These are phyloP conservation scores for Nasonia giraulti DNA, from an alignment of 1,140 invertebrate genomes.

Conservation along the genomic window DNA sequence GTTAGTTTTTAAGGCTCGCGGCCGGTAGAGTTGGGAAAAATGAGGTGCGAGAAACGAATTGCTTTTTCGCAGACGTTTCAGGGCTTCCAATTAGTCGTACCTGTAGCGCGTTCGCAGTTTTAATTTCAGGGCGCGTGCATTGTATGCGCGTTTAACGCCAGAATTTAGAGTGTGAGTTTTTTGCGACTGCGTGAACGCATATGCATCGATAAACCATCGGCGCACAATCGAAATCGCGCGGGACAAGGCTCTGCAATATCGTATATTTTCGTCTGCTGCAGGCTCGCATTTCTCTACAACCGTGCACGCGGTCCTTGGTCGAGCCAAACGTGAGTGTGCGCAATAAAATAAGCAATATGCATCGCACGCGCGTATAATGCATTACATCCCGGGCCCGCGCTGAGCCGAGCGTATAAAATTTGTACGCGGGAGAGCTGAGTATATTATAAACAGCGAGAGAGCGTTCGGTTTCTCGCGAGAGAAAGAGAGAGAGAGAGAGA, in stretches of 20 bases:
- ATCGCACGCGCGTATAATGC: conserved; percentile 58
- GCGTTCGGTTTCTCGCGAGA: not conserved
- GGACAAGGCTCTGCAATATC: not conserved
- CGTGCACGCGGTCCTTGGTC: not conserved
- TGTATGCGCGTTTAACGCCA: no score
- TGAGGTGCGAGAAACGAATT: not conserved
- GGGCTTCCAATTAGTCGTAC: no score
- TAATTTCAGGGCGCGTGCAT: no score
- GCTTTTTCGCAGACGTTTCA: not conserved
- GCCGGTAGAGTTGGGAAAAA: not conserved
- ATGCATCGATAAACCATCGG: no score
- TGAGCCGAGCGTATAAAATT: conserved; percentile 56
- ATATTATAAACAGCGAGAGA: conserved; percentile 1
- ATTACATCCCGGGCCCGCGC: conserved; percentile 54
- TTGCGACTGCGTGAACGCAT: no score
- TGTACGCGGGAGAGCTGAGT: conserved; percentile 12
- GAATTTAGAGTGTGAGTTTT: no score
- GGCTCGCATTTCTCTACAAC: not conserved
- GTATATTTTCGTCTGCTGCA: not conserved
- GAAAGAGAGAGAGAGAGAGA: not conserved
- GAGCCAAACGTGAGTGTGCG: conserved; percentile 61
- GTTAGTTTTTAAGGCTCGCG: conserved; percentile 1
- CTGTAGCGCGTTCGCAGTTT: no score
- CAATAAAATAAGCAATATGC: conserved; percentile 66
- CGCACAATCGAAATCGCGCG: no score